phyloP scores from a whole-genome alignment of 2,888 invertebrate genomes.

The Leucozona laternaria region DNA sequence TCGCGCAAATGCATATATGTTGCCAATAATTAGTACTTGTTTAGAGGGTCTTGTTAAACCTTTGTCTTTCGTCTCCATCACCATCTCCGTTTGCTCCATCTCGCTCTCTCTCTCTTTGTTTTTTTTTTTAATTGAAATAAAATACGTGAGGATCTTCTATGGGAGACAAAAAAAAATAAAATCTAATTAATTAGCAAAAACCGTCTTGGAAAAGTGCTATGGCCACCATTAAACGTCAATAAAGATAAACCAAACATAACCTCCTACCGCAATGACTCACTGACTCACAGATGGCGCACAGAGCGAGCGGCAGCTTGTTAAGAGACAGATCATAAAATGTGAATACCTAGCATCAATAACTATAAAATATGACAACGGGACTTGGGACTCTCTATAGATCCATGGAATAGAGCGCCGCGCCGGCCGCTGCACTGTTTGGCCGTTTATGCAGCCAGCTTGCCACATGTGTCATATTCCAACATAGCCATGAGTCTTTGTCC shows the following conservation, averaged over 20 bases:
- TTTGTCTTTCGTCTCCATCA: slow-evolving; percentile 6
- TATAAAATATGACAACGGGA: slow-evolving; percentile 65
- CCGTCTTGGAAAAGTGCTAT: slow-evolving; percentile 45
- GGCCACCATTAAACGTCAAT: slow-evolving; percentile 52
- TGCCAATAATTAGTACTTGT: slow-evolving; percentile 78
- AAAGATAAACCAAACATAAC: slow-evolving; percentile 46
- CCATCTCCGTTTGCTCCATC: neutral
- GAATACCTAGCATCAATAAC: slow-evolving; percentile 63
- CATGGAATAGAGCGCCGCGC: neutral
- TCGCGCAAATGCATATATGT: slow-evolving; percentile 64
- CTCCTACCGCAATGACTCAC: slow-evolving; percentile 26
- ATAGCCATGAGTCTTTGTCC: slow-evolving; percentile 47
- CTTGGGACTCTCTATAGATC: neutral
- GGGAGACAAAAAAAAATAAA: neutral
- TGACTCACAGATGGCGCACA: slow-evolving; percentile 47
- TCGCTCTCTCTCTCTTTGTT: neutral
- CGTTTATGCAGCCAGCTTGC: slow-evolving; percentile 21
- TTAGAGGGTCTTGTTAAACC: slow-evolving; percentile 69
- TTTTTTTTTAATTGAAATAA: slow-evolving; percentile 53
- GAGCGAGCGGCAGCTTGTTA: slow-evolving; percentile 27
- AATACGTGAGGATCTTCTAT: slow-evolving; percentile 12
- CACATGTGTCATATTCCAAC: slow-evolving; percentile 67
- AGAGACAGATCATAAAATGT: slow-evolving; percentile 45
- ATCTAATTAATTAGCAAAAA: slow-evolving; percentile 61
- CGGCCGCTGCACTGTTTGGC: slow-evolving; percentile 2